These are phyloP conservation scores for Sepiola atlantica DNA, from an alignment of 2,888 invertebrate species.

Conservation along the genomic window DNA sequence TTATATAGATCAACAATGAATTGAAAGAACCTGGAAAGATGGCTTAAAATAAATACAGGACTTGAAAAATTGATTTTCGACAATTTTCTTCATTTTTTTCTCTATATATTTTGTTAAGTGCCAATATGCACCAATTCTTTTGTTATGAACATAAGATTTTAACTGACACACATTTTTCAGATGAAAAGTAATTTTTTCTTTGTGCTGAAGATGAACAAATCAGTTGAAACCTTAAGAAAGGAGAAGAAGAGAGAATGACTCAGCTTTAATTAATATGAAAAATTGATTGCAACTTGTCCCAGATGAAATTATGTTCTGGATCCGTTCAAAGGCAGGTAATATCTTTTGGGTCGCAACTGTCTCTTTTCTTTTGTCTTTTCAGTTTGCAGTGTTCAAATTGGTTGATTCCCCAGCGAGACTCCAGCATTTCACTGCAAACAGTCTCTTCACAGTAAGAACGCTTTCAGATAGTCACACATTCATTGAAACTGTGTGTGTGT, in stretches of 20 bases:
- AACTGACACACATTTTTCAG: not conserved
- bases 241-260: not conserved
- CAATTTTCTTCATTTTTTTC: too few species aligned
- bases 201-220: not conserved
- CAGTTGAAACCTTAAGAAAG: not conserved
- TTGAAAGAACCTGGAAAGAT: too few species aligned
- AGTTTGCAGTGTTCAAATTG: not conserved
- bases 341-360: not conserved
- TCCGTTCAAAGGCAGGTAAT: not conserved
- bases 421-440: not conserved
- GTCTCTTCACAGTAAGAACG: not conserved
- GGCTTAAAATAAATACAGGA: too few species aligned
- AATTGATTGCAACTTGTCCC: slow-evolving; percentile 22
- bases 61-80: too few species aligned
- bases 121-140: too few species aligned
- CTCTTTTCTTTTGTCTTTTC: not conserved
- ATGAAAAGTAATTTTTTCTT: not conserved
- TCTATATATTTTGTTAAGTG: too few species aligned
- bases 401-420: not conserved
- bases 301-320: slow-evolving; percentile 3
- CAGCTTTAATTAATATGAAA: not conserved
- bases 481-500: not conserved
- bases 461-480: not conserved
- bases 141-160: not conserved
- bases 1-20: too few species aligned